phyloP scores from a whole-genome alignment of 2,888 invertebrate genomes.

The Ophion ventricosus region DNA sequence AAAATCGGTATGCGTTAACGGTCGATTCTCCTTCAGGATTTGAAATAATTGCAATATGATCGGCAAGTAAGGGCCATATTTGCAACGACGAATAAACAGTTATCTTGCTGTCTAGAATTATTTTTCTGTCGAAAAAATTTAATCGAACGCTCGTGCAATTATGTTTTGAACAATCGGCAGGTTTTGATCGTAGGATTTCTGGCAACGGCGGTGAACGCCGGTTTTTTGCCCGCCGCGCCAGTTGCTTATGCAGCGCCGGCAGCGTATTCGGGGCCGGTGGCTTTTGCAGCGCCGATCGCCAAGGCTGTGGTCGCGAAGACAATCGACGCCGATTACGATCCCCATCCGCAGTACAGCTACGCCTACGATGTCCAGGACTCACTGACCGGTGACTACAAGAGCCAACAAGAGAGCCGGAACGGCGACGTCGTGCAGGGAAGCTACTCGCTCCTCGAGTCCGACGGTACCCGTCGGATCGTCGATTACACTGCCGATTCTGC shows the following conservation, averaged over 20 bases:
- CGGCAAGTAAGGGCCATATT: too few species aligned
- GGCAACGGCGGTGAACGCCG: slow-evolving; percentile 60
- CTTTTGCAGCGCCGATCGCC: slow-evolving; percentile 83
- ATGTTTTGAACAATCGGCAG: not conserved
- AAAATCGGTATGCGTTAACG: too few species aligned
- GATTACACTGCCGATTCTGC: slow-evolving; percentile 74
- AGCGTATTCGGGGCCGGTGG: slow-evolving; percentile 86
- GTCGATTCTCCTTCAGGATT: too few species aligned
- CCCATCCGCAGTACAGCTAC: slow-evolving; percentile 76
- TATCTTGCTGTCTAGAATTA: too few species aligned
- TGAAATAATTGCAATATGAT: too few species aligned
- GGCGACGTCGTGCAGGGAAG: slow-evolving; percentile 75
- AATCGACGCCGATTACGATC: slow-evolving; percentile 74
- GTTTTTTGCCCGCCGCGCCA: slow-evolving; percentile 44
- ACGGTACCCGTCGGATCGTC: slow-evolving; percentile 72
- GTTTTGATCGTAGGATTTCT: slow-evolving; percentile 53
- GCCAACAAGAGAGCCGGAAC: slow-evolving; percentile 73
- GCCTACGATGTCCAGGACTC: slow-evolving; percentile 74
- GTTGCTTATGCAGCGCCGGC: slow-evolving; percentile 48
- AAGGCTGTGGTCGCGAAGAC: slow-evolving; percentile 72
- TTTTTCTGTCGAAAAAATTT: too few species aligned
- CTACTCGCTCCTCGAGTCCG: slow-evolving; percentile 73
- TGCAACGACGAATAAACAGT: too few species aligned
- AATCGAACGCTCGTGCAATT: not conserved
- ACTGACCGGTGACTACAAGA: slow-evolving; percentile 74